Conservation (phyloP, 2,888 invertebrate genomes). For the Cerastoderma edule region DNA sequence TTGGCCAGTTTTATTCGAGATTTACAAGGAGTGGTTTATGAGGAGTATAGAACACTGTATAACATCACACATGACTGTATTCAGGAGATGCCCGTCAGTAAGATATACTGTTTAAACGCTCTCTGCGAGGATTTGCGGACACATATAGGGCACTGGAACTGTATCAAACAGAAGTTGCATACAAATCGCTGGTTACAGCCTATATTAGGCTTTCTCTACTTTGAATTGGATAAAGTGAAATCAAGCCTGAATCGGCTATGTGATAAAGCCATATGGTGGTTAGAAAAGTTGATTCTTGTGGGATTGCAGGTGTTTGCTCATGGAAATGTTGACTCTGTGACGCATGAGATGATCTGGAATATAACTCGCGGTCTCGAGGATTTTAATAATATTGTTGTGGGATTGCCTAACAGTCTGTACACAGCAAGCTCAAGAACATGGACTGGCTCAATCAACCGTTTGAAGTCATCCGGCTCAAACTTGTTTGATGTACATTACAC, state of each 20-base stretch:
- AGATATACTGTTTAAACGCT: slow-evolving; percentile 79
- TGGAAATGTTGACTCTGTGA: slow-evolving; percentile 77
- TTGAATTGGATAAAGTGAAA: slow-evolving; percentile 75
- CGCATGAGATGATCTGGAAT: slow-evolving; percentile 81
- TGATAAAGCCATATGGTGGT: slow-evolving; percentile 78
- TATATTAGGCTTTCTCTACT: slow-evolving; percentile 72
- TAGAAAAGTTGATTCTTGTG: slow-evolving; percentile 79
- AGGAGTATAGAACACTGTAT: slow-evolving; percentile 78
- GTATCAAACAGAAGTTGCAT: slow-evolving; percentile 80
- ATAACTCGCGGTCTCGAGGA: slow-evolving; percentile 82
- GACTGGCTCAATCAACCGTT: slow-evolving; percentile 17
- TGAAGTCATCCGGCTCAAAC: background rate
- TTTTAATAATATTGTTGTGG: slow-evolving; percentile 79
- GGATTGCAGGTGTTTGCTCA: slow-evolving; percentile 83
- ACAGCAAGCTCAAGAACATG: slow-evolving; percentile 37
- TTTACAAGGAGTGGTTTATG: slow-evolving; percentile 72
- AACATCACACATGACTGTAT: slow-evolving; percentile 76
- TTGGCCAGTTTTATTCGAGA: slow-evolving; percentile 75
- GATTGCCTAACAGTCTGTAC: slow-evolving; percentile 59
- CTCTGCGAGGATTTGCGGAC: slow-evolving; percentile 82
- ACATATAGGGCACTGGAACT: slow-evolving; percentile 82
- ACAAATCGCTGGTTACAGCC: slow-evolving; percentile 78
- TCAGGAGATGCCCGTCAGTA: slow-evolving; percentile 73
- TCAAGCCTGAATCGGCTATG: slow-evolving; percentile 70
- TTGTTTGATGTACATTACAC: slow-evolving; percentile 10